phyloP scores from a whole-genome alignment of 2,797 vertebrate species.

The Ptychobarbus kaznakovi region DNA sequence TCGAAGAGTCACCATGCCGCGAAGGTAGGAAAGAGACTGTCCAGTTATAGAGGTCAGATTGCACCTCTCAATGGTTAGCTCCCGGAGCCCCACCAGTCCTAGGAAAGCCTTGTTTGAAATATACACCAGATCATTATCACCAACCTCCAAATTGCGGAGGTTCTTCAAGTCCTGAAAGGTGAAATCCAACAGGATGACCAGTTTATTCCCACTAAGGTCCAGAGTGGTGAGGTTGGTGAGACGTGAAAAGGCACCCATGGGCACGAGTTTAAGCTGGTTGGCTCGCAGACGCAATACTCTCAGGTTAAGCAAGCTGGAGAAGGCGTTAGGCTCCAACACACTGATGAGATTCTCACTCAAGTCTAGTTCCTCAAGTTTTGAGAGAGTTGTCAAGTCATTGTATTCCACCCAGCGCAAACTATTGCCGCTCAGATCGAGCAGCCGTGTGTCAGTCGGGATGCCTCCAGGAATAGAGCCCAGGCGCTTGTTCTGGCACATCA shows the following conservation, averaged over 20 bases:
- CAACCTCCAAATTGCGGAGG: slow-evolving; percentile 90
- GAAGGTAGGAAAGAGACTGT: slow-evolving; percentile 92
- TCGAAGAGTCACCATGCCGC: slow-evolving; percentile 85
- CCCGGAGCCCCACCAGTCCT: slow-evolving; percentile 86
- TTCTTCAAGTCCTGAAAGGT: slow-evolving; percentile 91
- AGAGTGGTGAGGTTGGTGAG: slow-evolving; percentile 91
- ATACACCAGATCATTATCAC: slow-evolving; percentile 97
- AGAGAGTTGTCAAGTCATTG: slow-evolving; percentile 84
- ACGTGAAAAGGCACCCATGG: slow-evolving; percentile 90
- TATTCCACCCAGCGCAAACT: slow-evolving; percentile 94
- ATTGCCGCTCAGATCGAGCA: slow-evolving; percentile 92
- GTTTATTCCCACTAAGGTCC: slow-evolving; percentile 95
- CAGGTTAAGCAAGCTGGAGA: slow-evolving; percentile 87
- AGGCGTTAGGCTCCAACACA: slow-evolving; percentile 93
- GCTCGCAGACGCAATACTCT: slow-evolving; percentile 85
- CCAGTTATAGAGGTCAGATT: slow-evolving; percentile 93
- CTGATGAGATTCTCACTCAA: slow-evolving; percentile 93
- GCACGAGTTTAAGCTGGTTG: slow-evolving; percentile 94
- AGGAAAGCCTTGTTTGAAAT: slow-evolving; percentile 96
- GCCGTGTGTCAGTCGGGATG: slow-evolving; percentile 87
- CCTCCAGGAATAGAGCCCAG: slow-evolving; percentile 89
- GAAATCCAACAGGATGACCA: slow-evolving; percentile 95
- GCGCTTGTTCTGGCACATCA: slow-evolving; percentile 88
- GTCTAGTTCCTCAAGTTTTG: slow-evolving; percentile 90
- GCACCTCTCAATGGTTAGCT: slow-evolving; percentile 93